Base-by-base conservation (phyloP, 2,797 vertebrate species). In the Buceros bicornis region DNA sequence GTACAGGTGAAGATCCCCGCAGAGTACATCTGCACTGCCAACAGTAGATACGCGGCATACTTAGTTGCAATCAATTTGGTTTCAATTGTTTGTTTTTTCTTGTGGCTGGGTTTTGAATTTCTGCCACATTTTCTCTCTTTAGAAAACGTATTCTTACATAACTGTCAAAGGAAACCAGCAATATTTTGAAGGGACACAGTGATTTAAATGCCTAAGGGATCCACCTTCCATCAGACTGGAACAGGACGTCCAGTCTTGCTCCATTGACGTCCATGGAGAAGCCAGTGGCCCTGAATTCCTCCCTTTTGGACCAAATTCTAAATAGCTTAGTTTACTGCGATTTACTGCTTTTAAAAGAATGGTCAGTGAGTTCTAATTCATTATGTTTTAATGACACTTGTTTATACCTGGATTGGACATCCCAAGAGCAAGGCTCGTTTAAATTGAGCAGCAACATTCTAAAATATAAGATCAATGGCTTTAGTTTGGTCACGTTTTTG, bases 381-480 rank as follows among this genome's bases (percentile, higher is more conserved):
- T 88, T 88, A 42, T 29, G 8, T 81, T 95, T 81, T 53, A 83
- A 93, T 64, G 26, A 78, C 35, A 53, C 16, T 86, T 85, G 73
- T 87, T 93, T 58, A 86, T 88, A 74, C 64, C 50, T 61, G 84
- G 64, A 71, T 45, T 87, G 77, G 89, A 82, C 60, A 77, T 61
- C 79, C 80, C 56, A 84, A 89, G 83, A 97, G 61, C 50, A 87
- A 93, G 22, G 8, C 45, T 69, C 47, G 14, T 95, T 87, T 94
- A 90, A 96, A 97, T 37, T 50, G 87, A 93, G 54, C 45, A 43
- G 58, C 43, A 90, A 28, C 28, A 42, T 67, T 78, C 65, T 65
- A 80, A 80, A 95, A 82, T 69, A 61, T 6, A 73, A 66, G 60
- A 90, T 60, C 33, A 88, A 62, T 61, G 33, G 60, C 62, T 94